These are phyloP conservation scores for Aptenodytes patagonicus DNA, from an alignment of 2,113 vertebrate genomes.

Conservation along the genomic window DNA sequence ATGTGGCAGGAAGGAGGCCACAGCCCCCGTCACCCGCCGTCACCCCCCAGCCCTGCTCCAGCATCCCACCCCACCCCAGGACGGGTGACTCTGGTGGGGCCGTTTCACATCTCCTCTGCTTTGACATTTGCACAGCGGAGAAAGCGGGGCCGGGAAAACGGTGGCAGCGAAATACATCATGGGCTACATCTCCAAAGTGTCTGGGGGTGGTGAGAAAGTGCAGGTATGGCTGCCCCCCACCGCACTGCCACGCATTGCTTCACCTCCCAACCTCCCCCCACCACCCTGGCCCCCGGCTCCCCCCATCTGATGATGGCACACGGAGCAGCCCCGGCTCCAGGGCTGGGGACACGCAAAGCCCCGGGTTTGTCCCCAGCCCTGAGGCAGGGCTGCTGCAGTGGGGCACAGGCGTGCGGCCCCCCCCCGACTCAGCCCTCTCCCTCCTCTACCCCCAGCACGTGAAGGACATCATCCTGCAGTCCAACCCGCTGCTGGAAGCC, in stretches of 20 bases:
- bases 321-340: fast-evolving
- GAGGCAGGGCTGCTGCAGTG: neutral
- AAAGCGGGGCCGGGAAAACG: slow-evolving; percentile 95
- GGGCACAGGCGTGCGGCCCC: fast-evolving
- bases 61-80: neutral
- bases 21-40: fast-evolving
- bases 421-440: neutral
- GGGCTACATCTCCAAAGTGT: slow-evolving; percentile 98
- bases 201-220: slow-evolving; percentile 92
- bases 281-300: fast-evolving
- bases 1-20: neutral
- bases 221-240: slow-evolving; percentile 77
- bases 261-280: fast-evolving
- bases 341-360: neutral
- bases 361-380: neutral
- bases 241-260: fast-evolving
- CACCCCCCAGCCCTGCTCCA: neutral
- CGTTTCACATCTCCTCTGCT: neutral
- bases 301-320: neutral
- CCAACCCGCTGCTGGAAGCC: slow-evolving; percentile 93
- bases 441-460: slow-evolving; percentile 79
- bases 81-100: fast-evolving
- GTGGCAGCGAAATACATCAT: slow-evolving; percentile 99
- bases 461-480: slow-evolving; percentile 97
- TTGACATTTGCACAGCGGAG: slow-evolving; percentile 76